Base-by-base conservation (phyloP, 2,888 invertebrate genomes). In the Drosophila rubida region DNA sequence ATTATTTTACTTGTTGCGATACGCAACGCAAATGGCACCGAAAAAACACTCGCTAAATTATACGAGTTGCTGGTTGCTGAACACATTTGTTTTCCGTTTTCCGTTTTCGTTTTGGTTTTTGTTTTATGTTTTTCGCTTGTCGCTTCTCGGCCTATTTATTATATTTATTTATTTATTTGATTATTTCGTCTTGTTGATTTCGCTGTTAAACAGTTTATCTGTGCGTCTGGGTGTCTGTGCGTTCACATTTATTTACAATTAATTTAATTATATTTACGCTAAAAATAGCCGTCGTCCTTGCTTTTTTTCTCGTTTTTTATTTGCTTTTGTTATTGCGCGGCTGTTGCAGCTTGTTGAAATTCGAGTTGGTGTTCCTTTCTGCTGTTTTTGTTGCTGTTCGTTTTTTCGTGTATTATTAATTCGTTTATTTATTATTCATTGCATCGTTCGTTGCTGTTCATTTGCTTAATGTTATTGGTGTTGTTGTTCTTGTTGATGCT, bases 1-100 rank as follows among this genome's bases (percentile, higher is more conserved):
- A 82, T 82, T 82, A 82, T 81, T 75, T 83, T 66, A 76, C 75
- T 76, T 76, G 75, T 76, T 76, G 75, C 71, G 63, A 67, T 35
- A 35, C 32, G 32, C 32, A 35, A 35, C 32, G 27, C 27, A 27
- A 27, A 35, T 35, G n/a, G 32, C 32, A 35, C 50, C 19, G 45
- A 25, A 60, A 57, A 61, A 27, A 60, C 19, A 62, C 72, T 58
- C 64, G 61, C 69, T 74, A 64, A 74, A 74, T 73, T 73, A 44
- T 64, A 66, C 58, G 71, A 60, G 46, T 68, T 54, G 45, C 32
- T 32, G n/a, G 32, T 32, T n/a, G 32, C 44, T 72, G 76, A 76
- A 76, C 76, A 72, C 73, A 76, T 72, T 76, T 46, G 65, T 54
- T 58, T 32, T 32, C 5, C 30, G 30, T n/a, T n/a, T n/a, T n/a